phyloP scores from a whole-genome alignment of 2,888 invertebrate genomes.

The Gerris lacustris region DNA sequence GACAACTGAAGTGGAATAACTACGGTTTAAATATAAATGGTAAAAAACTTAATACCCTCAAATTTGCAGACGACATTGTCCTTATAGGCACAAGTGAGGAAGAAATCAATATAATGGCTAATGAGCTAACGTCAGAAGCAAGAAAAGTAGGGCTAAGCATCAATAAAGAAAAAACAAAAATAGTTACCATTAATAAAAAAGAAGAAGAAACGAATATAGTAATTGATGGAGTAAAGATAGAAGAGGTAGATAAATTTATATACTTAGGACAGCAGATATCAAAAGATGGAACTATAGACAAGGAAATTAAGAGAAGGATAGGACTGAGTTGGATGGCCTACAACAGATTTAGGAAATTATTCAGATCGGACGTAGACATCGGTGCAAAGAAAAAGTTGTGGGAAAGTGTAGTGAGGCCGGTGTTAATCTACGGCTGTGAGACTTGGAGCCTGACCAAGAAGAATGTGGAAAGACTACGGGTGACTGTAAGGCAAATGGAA shows the following conservation, averaged over 20 bases:
- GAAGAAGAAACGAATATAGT: not conserved
- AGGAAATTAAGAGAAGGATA: not conserved
- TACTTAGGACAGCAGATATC: not conserved
- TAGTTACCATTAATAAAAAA: not conserved
- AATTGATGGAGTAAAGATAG: not conserved
- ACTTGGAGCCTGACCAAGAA: too few relatives aligned
- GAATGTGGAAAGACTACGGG: too few relatives aligned
- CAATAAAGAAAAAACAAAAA: conserved; percentile 3
- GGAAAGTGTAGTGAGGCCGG: too few relatives aligned
- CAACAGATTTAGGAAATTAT: not conserved
- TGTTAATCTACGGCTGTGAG: too few relatives aligned
- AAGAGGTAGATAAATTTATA: not conserved
- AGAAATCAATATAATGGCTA: conserved; percentile 1
- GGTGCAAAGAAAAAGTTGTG: too few relatives aligned
- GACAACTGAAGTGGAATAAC: not conserved
- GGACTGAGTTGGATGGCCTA: not conserved
- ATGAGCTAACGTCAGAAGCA: not conserved
- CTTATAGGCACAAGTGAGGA: conserved; percentile 6
- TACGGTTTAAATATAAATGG: not conserved
- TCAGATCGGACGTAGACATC: too few relatives aligned
- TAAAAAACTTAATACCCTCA: not conserved
- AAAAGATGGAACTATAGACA: conserved; percentile 6
- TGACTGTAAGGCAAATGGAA: too few relatives aligned
- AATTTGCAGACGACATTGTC: conserved; percentile 9
- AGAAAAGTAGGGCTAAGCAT: not conserved